Evolutionary conservation across 2,797 vertebrate genomes (phyloP).

Genomic region (Jordanella pulchra): DNA sequence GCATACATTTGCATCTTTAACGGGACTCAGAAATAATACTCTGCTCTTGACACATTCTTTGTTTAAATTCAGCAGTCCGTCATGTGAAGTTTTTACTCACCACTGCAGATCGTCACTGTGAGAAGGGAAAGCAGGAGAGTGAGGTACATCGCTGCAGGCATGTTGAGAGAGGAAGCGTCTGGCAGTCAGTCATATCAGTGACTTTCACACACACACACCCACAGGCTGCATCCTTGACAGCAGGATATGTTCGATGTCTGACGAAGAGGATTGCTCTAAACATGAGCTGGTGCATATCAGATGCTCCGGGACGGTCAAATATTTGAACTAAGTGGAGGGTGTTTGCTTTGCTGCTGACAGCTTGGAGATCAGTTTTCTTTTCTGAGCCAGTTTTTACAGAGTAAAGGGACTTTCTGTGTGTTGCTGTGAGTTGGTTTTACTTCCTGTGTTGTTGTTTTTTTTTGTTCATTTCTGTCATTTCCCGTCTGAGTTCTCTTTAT

Average conservation of each 20-base stretch:
- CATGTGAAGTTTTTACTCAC: constrained; percentile 52
- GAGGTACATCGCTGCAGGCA: constrained; percentile 55
- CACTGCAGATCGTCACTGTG: neutral
- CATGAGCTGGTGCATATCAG: constrained; percentile 14
- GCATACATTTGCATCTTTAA: constrained; percentile 50
- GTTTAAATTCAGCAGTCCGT: constrained; percentile 2
- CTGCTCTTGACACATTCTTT: neutral
- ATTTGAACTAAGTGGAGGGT: constrained; percentile 55
- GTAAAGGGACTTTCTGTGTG: neutral
- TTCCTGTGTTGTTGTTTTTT: neutral
- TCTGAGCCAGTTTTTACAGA: constrained; percentile 3
- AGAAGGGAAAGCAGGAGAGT: constrained; percentile 45
- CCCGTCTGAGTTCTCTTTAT: neutral
- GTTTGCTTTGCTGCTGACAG: constrained; percentile 27
- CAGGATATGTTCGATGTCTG: constrained; percentile 64
- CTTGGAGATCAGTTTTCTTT: constrained; percentile 12
- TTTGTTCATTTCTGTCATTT: neutral
- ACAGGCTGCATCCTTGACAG: constrained; percentile 68
- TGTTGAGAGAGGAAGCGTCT: constrained; percentile 49
- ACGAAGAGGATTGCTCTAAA: constrained; percentile 50
- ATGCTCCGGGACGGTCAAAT: constrained; percentile 46
- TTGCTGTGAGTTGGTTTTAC: neutral
- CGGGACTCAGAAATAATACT: neutral
- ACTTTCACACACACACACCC: constrained; percentile 8
- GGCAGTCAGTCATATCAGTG: constrained; percentile 19